Conservation (phyloP, 1,140 invertebrate species). For the Hetaerina americana region DNA sequence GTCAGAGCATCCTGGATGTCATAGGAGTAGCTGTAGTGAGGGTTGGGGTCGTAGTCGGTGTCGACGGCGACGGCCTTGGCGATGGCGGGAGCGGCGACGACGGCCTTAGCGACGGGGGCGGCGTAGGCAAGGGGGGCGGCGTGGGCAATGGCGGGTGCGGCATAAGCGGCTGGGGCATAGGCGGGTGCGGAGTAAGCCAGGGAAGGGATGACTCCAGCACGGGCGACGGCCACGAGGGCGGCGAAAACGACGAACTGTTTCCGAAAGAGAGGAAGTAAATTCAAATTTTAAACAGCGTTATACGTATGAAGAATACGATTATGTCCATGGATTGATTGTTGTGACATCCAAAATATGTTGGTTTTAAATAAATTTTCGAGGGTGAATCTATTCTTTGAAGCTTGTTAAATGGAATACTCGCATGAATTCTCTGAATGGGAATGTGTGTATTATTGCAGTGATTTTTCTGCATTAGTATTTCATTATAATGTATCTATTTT, state of each 20-base stretch:
- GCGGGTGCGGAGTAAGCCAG: conserved; percentile 12
- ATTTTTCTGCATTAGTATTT: no score
- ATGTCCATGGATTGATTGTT: no score
- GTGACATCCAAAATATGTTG: no score
- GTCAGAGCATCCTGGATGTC: conserved; percentile 47
- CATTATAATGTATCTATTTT: no score
- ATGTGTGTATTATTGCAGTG: no score
- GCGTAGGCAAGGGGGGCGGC: conserved; percentile 9
- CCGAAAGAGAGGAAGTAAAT: not conserved
- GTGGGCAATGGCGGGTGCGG: not conserved
- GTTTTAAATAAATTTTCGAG: no score
- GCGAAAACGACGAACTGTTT: conserved; percentile 6
- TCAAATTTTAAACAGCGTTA: no score
- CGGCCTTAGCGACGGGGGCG: conserved; percentile 10
- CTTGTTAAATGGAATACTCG: no score
- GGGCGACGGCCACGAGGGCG: conserved; percentile 10
- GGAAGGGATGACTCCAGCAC: conserved; percentile 7
- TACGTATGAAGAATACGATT: no score
- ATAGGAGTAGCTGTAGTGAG: conserved; percentile 39
- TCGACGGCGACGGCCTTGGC: conserved; percentile 7
- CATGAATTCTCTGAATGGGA: no score
- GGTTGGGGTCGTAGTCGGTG: conserved; percentile 4
- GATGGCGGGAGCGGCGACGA: not conserved
- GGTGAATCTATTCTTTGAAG: no score
- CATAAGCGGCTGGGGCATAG: conserved; percentile 1